Evolutionary conservation across 2,888 invertebrate genomes (phyloP), one percentile per base, ranked within the genome.

Genomic region (Spisula solida): DNA sequence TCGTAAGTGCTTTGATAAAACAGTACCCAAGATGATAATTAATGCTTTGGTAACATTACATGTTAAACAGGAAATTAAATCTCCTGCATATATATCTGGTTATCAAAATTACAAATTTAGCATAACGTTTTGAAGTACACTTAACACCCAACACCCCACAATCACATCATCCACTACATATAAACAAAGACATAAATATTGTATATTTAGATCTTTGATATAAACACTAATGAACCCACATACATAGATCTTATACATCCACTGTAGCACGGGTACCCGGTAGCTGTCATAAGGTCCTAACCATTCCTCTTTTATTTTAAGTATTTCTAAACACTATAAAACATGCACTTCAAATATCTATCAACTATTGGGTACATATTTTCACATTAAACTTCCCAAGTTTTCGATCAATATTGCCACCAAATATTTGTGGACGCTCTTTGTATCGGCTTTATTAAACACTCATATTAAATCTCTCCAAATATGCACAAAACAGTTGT

Each of bases 291-390:
- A 66, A 66, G 25, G 25, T 66, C 60, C 20, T 25, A 66, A 66
- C 20, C 25, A 25, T 66, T 66, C 6, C n/a, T 25, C 51, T 66
- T n/a, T 66, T 25, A 66, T 25, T 12, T 2, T 25, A 25, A 66
- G 60, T 25, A 66, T 66, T 66, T 66, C 60, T 66, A n/a, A 66
- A 66, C 60, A 66, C 60, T 25, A 60, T 66, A n/a, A 66, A 25
- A 66, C 8, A 60, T n/a, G 60, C 60, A 25, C 25, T 25, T 1
- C 60, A 25, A 25, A n/a, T 66, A 34, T 78, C 4, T 41, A 78
- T 34, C 78, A 8, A 34, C 47, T 34, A 34, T 78, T 34, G 41
- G 41, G 20, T 78, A 78, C 20, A 78, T 41, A 78, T 78, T 78
- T 20, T 16, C 47, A 31, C 34, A 41, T 41, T 78, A 78, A 78